phyloP scores from a whole-genome alignment of 2,888 invertebrate species.

The Drosophila borborema region DNA sequence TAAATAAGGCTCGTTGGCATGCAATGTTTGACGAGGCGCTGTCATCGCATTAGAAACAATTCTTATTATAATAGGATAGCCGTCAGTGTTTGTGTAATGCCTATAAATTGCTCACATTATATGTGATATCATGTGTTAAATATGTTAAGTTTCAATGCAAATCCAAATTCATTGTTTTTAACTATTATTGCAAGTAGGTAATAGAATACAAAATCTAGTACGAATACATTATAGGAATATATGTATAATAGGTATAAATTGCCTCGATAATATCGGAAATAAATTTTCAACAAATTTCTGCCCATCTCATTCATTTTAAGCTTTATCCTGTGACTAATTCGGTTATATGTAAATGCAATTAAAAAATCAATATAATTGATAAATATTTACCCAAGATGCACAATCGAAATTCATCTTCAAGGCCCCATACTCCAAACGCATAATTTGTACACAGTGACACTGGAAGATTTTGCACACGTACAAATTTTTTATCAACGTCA shows the following conservation, averaged over 20 bases:
- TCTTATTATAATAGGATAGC: conserved; percentile 14
- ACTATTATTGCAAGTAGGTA: not conserved
- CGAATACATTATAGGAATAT: not conserved
- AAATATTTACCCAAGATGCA: not conserved
- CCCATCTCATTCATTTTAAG: not conserved
- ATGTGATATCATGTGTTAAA: conserved; percentile 5
- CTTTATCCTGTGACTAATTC: not conserved
- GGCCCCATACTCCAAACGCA: not conserved
- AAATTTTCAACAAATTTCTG: not conserved
- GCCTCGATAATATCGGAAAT: not conserved
- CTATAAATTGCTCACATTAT: not conserved
- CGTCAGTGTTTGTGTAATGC: conserved; percentile 8
- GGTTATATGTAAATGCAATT: not conserved
- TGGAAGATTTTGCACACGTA: conserved; percentile 26
- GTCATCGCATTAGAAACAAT: conserved; percentile 23
- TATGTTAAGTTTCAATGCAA: not conserved
- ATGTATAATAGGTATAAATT: not conserved
- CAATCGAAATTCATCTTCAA: not conserved
- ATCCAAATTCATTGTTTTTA: conserved; percentile 9
- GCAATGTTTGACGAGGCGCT: conserved; percentile 21
- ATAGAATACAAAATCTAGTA: not conserved
- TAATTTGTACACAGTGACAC: conserved; percentile 33
- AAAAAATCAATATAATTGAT: conserved; percentile 1
- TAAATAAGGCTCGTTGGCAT: conserved; percentile 23
- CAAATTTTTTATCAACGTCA: conserved; percentile 12